Evolutionary conservation across 2,797 vertebrate genomes (phyloP), one percentile per base, ranked within the genome.

Genomic region (Corythornis leucogaster): DNA sequence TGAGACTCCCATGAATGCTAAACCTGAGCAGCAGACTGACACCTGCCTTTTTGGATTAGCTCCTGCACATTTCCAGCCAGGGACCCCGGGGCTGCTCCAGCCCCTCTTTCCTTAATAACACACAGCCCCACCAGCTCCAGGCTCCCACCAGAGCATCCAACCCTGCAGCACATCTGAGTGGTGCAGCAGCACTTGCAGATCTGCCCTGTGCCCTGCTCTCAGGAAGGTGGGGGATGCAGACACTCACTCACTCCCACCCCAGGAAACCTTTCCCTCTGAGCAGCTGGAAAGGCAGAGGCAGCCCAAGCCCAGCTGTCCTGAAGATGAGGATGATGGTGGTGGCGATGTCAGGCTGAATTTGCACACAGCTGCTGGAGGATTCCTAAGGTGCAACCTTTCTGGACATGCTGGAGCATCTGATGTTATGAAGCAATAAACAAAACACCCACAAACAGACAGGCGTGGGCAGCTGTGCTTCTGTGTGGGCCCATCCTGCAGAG

Each of bases 361-460:
- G 50, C 33, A 11, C 42, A 10, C 68, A 76, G 64, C 73, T 75
- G 73, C 21, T 9, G 58, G 38, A 42, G 12, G 28, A 63, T 70
- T 19, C 22, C 26, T 11, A 38, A 51, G 85, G 33, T 21, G 6
- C 19, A 43, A 63, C 35, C 68, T 54, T n/a, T 28, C 67, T 25
- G 59, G 70, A 43, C 50, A 33, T 0, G 1, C 16, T 0, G 0
- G 54, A 53, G 25, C 25, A 51, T 5, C 26, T 2, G 3, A 40
- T 1, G 10, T 12, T 10, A 11, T 0, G 18, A 43, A 54, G 24
- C 6, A 57, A 67, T 0, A 38, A 19, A 45, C 35, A 15, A 53
- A 85, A 48, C 0, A 2, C 54, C 66, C 3, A 0, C 0, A 0
- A 55, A 19, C 9, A 0, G 5, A 12, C 11, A 6, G 19, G 10